phyloP scores from a whole-genome alignment of 2,113 vertebrate species.

The Gavia stellata region DNA sequence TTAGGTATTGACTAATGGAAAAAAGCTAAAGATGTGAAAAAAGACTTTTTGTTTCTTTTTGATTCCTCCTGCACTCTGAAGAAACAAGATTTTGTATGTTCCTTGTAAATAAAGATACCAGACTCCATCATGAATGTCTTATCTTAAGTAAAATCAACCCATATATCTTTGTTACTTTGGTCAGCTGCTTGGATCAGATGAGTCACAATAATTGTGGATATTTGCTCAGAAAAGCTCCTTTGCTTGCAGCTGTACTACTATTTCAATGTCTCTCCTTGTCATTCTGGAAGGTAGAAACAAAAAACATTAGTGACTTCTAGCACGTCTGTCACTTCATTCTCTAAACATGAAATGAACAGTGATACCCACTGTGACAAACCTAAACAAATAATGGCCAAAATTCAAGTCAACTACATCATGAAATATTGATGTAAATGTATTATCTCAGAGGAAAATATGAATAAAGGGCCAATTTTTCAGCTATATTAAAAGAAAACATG shows the following conservation, averaged over 20 bases:
- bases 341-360: neutral
- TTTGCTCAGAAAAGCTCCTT: neutral
- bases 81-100: neutral
- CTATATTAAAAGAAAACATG: neutral
- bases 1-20: neutral
- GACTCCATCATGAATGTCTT: neutral
- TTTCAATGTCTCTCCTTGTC: neutral
- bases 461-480: neutral
- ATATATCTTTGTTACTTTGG: neutral
- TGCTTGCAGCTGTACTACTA: neutral
- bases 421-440: neutral
- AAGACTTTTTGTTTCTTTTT: neutral
- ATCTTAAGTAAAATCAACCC: neutral
- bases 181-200: neutral
- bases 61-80: neutral
- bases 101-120: neutral
- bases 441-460: neutral
- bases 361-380: neutral
- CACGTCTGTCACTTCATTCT: neutral
- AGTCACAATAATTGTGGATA: neutral
- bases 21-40: neutral
- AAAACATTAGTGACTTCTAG: neutral
- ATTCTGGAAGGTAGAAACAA: neutral
- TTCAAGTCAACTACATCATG: neutral
- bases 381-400: neutral